phyloP scores from a whole-genome alignment of 2,113 vertebrate species.

The Cyrtonyx montezumae region DNA sequence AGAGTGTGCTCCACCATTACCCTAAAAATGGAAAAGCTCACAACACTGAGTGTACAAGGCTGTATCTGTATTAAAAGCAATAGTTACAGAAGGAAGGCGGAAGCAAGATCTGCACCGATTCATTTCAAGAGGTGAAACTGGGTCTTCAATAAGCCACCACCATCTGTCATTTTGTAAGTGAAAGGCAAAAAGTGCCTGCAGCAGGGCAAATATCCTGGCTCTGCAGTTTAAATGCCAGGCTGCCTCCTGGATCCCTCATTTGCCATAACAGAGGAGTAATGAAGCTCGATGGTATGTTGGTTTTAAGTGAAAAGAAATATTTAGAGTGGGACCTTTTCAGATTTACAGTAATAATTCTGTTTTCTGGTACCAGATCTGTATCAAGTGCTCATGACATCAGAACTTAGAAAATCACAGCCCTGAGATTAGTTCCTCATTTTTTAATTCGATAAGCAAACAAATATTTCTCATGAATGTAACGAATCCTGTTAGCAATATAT shows the following conservation, averaged over 20 bases:
- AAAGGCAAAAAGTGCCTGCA: not conserved
- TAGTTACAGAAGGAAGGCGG: not conserved
- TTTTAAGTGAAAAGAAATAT: not conserved
- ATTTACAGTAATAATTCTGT: not conserved
- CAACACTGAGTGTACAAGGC: not conserved
- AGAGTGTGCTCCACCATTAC: accelerated
- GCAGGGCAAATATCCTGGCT: not conserved
- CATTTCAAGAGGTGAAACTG: not conserved
- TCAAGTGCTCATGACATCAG: not conserved
- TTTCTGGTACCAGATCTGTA: not conserved
- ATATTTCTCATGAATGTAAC: not conserved
- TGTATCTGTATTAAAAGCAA: accelerated
- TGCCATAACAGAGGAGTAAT: accelerated
- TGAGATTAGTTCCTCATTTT: accelerated
- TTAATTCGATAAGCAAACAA: not conserved
- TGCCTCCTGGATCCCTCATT: not conserved
- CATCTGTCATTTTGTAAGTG: not conserved
- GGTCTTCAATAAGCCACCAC: not conserved
- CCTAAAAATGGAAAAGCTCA: not conserved
- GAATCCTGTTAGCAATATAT: not conserved
- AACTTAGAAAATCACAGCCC: not conserved
- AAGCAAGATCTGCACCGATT: not conserved
- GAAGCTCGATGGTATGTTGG: accelerated
- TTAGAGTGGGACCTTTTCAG: not conserved
- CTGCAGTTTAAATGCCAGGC: not conserved